Evolutionary conservation across 2,113 vertebrate species (phyloP).

Genomic region (Psilopsiagon aurifrons): DNA sequence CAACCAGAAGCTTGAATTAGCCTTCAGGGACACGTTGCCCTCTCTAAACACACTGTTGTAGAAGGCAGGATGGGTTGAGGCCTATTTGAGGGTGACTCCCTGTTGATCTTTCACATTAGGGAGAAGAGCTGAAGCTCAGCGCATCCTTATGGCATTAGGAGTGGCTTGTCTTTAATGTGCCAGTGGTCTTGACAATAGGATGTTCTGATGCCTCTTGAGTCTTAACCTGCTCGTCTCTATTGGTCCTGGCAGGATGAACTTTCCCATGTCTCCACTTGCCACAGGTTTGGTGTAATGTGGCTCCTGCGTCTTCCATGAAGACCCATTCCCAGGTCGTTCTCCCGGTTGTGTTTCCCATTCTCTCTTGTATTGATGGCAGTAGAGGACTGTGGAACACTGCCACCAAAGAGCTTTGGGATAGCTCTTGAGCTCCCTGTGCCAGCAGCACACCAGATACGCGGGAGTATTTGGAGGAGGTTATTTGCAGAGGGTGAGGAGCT

Average conservation of each 20-base stretch:
- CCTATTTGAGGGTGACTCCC: background rate
- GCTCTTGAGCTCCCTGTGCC: background rate
- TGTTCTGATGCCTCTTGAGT: background rate
- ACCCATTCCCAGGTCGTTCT: background rate
- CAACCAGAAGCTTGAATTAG: background rate
- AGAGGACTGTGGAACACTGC: fast-evolving
- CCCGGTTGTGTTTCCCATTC: background rate
- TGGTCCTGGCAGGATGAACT: background rate
- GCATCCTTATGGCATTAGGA: background rate
- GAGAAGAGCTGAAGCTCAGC: background rate
- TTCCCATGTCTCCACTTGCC: background rate
- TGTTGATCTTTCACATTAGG: background rate
- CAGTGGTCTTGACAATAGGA: background rate
- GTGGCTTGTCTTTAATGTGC: background rate
- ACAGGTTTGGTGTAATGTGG: fast-evolving
- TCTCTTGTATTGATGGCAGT: fast-evolving
- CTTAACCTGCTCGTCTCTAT: background rate
- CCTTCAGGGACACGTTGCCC: background rate
- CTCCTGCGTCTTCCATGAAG: background rate
- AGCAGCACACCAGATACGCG: background rate
- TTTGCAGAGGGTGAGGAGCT: conserved; percentile 1
- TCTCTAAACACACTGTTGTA: background rate
- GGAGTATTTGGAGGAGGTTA: background rate
- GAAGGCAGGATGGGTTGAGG: background rate
- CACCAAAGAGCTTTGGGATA: fast-evolving